Conservation (phyloP, 2,113 vertebrate genomes). For the Notechis scutatus region DNA sequence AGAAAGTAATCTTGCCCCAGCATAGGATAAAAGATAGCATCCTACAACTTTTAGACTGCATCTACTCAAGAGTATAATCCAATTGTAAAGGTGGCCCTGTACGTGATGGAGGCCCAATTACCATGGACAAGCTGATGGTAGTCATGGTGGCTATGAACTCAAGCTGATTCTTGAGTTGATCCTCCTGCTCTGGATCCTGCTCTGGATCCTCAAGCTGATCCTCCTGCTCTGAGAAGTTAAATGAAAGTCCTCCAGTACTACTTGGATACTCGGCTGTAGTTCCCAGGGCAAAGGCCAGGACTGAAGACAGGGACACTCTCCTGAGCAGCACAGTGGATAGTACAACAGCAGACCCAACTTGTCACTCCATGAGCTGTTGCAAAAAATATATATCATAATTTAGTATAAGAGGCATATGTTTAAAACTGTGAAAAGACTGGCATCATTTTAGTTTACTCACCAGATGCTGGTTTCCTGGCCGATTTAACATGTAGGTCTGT, state of each 20-base stretch:
- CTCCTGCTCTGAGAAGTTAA: neutral
- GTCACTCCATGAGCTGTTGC: neutral
- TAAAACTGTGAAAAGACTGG: conserved; percentile 3
- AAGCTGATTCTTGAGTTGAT: neutral
- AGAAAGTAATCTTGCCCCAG: neutral
- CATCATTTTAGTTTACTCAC: neutral
- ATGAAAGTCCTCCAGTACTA: neutral
- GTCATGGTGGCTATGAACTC: neutral
- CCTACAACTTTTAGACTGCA: neutral
- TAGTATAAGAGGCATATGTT: neutral
- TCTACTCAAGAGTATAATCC: neutral
- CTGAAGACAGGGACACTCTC: neutral
- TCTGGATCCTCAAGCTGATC: too few species aligned
- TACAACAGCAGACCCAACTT: neutral
- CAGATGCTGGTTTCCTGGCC: conserved; percentile 4
- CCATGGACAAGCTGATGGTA: neutral
- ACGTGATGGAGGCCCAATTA: neutral
- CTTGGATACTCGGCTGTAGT: neutral
- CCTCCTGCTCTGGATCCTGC: neutral
- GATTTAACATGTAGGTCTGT: neutral
- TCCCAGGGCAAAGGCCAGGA: neutral
- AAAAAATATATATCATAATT: neutral
- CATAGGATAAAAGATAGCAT: neutral
- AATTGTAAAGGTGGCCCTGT: neutral
- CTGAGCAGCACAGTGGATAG: neutral